Conservation (phyloP, 2,888 invertebrate genomes). For the Amphiduros pacificus region DNA sequence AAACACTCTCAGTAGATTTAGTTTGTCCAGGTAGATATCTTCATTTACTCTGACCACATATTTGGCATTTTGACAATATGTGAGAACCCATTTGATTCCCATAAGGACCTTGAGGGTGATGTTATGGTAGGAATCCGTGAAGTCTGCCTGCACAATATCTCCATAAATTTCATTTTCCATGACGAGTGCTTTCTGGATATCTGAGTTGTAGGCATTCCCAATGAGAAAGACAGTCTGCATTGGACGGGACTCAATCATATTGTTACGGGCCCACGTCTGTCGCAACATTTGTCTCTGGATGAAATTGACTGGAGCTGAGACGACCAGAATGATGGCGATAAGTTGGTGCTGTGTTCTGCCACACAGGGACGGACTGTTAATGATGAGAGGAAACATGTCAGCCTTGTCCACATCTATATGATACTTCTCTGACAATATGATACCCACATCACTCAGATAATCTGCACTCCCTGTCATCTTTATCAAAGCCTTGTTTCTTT, state of each 20-base stretch:
- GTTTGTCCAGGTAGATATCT: background rate
- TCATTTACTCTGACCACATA: background rate
- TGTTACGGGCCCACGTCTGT: background rate
- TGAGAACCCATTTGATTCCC: background rate
- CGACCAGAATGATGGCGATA: background rate
- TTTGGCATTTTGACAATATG: background rate
- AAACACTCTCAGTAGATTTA: background rate
- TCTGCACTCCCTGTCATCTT: too few species aligned
- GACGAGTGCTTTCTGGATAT: background rate
- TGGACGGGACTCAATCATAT: background rate
- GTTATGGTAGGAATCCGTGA: background rate
- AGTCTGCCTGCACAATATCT: background rate
- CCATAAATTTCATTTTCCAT: background rate
- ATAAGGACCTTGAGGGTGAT: background rate
- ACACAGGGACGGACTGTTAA: background rate
- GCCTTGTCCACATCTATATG: too few species aligned
- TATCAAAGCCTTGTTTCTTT: too few species aligned
- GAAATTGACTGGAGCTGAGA: background rate
- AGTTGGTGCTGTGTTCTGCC: background rate
- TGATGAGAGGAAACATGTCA: background rate
- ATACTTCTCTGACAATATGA: too few species aligned
- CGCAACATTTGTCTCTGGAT: background rate
- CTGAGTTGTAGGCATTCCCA: background rate
- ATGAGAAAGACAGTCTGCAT: background rate
- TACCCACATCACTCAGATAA: too few species aligned